Base-by-base conservation (phyloP, 1,140 invertebrate genomes). In the Colletes gigas region DNA sequence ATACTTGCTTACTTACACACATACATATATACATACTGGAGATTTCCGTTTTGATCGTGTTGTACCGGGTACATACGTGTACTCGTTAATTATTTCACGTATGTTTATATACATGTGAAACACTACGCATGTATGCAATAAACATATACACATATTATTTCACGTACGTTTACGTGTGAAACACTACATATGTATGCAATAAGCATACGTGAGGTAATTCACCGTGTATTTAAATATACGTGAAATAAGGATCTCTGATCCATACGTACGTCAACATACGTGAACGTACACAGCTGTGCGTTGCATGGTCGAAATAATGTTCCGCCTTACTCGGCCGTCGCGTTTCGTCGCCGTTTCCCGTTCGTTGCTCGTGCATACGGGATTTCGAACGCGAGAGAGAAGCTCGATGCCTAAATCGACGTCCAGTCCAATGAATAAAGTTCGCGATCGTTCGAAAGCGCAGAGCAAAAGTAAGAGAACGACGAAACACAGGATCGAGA, bases 301-400 rank as follows among this genome's bases (percentile, higher is more conserved):
- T 9, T 9, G 44, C 44, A 8, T 8, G 44, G 44, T 52, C n/a
- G 41, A 47, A 47, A 6, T 54, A n/a, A 5, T 17, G 52, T n/a
- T 69, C 57, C 17, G 39, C 21, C 15, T 47, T 57, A 47, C 44
- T 8, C n/a, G 62, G 21, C 9, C n/a, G 39, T 78, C 69, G 68
- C 54, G 76, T 52, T 55, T 70, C 59, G 67, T 47, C 76, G 76
- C 66, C 76, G 76, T 78, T 78, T 54, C 76, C 55, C 10, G 74
- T 59, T 15, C 65, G 65, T 76, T 76, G 62, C 66, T 76, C 17
- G 47, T 63, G 47, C 65, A 30, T 30, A 50, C 54, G 17, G 54
- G 54, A 55, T 55, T 55, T 55, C 54, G 54, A 55, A 55, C 55
- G 59, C 59, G 59, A 30, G 59, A 10, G 5, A 60, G 30, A 30